Evolutionary conservation across 2,888 invertebrate genomes (phyloP), one percentile per base, ranked within the genome.

Genomic region (Dolomedes plantarius): DNA sequence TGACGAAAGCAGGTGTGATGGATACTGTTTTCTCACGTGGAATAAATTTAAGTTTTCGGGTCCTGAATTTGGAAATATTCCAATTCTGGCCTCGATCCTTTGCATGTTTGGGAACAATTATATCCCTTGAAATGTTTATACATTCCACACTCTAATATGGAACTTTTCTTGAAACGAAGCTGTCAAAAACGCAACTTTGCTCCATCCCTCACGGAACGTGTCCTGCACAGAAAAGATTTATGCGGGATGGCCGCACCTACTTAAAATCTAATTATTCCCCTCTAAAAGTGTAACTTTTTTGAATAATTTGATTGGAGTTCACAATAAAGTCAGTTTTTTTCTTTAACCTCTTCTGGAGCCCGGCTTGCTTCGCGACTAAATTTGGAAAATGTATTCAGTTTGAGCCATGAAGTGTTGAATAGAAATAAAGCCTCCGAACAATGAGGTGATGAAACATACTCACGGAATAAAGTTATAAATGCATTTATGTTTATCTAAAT

Each of bases 91-190:
- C 46, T 46, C 11, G 16, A 46, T 6, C 46, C 16, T 16, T 46
- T 46, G 46, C 46, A 46, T 46, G 46, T 46, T 16, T 16, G 16
- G 46, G n/a, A 2, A 2, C 46, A 46, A 46, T 46, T 46, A 46
- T 46, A 46, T 16, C 36, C 46, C 46, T 46, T 46, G 46, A 46
- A 46, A 16, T 46, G 46, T 46, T 46, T 46, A 46, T 46, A 46
- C n/a, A 46, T 46, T 46, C 46, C 46, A 46, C 7, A 16, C 46
- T 46, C 46, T 13, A 46, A 46, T 16, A 11, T 16, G 11, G n/a
- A 2, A 46, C 2, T 46, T 46, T 46, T 46, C 46, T 46, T 16
- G 11, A 16, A 16, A 16, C 11, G 2, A 46, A 6, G 11, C 16
- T 46, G 46, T 46, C 46, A 46, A 46, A 46, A 46, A 46, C n/a